Evolutionary conservation across 2,113 vertebrate genomes (phyloP).

Genomic region (Gnathonemus longibarbis): DNA sequence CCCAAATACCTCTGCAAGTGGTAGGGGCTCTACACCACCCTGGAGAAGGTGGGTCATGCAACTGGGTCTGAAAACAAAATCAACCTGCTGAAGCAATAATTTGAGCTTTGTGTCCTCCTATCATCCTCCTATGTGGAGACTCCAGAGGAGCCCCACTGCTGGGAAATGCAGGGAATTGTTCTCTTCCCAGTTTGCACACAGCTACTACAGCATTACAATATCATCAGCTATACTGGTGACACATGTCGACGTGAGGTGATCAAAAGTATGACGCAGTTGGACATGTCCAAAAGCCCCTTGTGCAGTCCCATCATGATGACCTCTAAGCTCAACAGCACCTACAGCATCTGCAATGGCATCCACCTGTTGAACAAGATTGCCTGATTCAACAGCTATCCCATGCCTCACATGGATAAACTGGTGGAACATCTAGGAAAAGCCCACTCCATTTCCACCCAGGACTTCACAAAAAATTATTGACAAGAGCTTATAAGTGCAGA

Average conservation of each 20-base stretch:
- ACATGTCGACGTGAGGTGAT: neutral
- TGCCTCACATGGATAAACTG: neutral
- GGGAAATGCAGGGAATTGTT: neutral
- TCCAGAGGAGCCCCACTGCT: neutral
- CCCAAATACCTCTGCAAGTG: neutral
- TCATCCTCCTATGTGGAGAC: neutral
- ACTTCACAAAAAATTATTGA: neutral
- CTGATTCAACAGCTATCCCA: neutral
- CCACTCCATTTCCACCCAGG: neutral
- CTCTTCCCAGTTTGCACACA: neutral
- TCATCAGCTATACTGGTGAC: neutral
- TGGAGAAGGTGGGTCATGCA: neutral
- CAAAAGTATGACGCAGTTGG: neutral
- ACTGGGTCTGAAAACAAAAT: neutral
- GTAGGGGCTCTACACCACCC: neutral
- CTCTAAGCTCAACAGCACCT: neutral
- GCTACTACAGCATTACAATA: neutral
- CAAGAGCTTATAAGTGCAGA: neutral
- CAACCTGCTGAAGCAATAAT: neutral
- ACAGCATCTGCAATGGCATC: neutral
- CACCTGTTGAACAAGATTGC: neutral
- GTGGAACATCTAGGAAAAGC: neutral
- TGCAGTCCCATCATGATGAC: neutral
- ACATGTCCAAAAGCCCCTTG: neutral
- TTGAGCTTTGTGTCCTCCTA: neutral